These are phyloP conservation scores for Thelaira solivaga DNA, from an alignment of 2,888 invertebrate genomes.

Conservation along the genomic window DNA sequence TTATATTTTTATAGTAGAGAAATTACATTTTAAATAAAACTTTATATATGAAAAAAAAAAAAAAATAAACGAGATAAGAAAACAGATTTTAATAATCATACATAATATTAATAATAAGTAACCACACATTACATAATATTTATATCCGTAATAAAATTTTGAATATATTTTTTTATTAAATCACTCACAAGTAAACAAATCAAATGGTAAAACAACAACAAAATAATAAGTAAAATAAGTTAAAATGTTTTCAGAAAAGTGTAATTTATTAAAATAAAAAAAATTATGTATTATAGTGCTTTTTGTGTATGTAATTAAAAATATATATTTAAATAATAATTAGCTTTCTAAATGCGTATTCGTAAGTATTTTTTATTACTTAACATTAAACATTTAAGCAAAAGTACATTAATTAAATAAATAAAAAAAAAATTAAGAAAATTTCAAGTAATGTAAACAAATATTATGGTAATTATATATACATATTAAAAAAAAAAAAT, in stretches of 20 bases:
- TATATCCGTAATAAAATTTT: no score
- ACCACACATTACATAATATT: no score
- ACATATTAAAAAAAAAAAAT: neutral
- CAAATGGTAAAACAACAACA: neutral
- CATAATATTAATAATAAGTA: no score
- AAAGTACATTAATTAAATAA: neutral
- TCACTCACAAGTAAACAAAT: constrained; percentile 9
- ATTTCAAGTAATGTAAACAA: constrained; percentile 20
- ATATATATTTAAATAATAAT: constrained; percentile 48
- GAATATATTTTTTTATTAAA: constrained; percentile 48
- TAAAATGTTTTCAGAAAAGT: neutral
- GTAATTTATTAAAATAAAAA: constrained; percentile 28
- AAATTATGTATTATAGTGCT: constrained; percentile 26
- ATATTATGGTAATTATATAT: constrained; percentile 9
- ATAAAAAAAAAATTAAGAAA: neutral
- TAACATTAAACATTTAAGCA: constrained; percentile 31
- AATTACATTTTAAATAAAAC: constrained; percentile 36
- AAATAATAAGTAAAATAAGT: constrained; percentile 1
- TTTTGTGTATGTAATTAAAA: constrained; percentile 45
- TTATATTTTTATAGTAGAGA: constrained; percentile 46
- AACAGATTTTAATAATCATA: constrained; percentile 23
- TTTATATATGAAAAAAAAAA: neutral
- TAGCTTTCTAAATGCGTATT: constrained; percentile 5
- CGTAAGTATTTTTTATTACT: constrained; percentile 42
- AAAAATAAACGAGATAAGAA: neutral